These are phyloP conservation scores for Achatina immaculata DNA, from an alignment of 1,140 invertebrate genomes.

Conservation along the genomic window DNA sequence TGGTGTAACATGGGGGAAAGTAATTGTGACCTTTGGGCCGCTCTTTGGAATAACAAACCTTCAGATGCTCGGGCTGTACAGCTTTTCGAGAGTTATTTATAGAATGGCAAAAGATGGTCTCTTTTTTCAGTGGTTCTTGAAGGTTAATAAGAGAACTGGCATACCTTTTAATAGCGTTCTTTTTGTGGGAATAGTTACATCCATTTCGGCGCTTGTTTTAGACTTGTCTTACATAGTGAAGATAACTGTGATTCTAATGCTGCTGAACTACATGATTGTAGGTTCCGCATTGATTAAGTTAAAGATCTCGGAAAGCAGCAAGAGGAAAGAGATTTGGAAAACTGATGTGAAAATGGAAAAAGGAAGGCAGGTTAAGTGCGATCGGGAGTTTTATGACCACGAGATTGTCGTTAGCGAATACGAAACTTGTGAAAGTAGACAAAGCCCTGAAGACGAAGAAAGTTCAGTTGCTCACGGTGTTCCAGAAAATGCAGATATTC, in stretches of 20 bases:
- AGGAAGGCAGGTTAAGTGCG: not conserved
- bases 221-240: slow-evolving; percentile 89
- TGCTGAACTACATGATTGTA: slow-evolving; percentile 88
- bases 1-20: slow-evolving; percentile 83
- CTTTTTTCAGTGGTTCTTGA: slow-evolving; percentile 82
- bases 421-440: not conserved
- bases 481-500: not conserved
- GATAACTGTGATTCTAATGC: slow-evolving; percentile 90
- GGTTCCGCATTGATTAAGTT: slow-evolving; percentile 87
- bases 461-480: not conserved
- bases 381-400: not conserved
- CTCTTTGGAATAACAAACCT: slow-evolving; percentile 90
- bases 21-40: slow-evolving; percentile 87
- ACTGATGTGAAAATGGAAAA: not conserved
- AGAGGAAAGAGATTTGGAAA: not conserved
- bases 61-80: slow-evolving; percentile 86
- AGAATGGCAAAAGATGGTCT: slow-evolving; percentile 91
- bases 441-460: not conserved
- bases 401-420: not conserved
- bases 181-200: slow-evolving; percentile 82
- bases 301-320: slow-evolving; percentile 78
- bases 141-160: slow-evolving; percentile 82
- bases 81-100: slow-evolving; percentile 86
- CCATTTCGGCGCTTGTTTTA: slow-evolving; percentile 84
- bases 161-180: slow-evolving; percentile 84